phyloP scores from a whole-genome alignment of 2,797 vertebrate genomes.

The Syngnathus acus region DNA sequence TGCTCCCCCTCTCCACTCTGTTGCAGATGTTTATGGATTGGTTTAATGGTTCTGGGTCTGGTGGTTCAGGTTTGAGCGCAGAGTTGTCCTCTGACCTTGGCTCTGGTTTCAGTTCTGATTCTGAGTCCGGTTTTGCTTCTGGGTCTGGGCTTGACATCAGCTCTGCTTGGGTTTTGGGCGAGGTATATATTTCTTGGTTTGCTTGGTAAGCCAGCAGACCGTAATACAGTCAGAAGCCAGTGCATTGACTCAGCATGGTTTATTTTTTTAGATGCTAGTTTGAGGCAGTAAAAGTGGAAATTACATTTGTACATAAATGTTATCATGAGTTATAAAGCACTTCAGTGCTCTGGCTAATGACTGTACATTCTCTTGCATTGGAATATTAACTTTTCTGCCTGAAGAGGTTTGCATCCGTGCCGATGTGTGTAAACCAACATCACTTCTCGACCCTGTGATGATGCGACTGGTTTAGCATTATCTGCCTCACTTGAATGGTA shows the following conservation, averaged over 20 bases:
- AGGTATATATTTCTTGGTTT: constrained; percentile 56
- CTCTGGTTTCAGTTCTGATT: constrained; percentile 41
- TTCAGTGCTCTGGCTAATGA: background rate
- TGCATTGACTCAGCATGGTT: constrained; percentile 19
- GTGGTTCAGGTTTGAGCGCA: constrained; percentile 47
- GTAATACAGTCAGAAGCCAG: constrained; percentile 36
- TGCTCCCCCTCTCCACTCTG: constrained; percentile 20
- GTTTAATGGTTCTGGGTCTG: constrained; percentile 64
- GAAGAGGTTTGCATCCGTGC: background rate
- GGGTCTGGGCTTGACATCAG: constrained; percentile 46
- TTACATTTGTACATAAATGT: background rate
- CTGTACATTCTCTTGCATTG: background rate
- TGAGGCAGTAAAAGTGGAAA: background rate
- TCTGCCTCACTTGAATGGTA: constrained; percentile 4
- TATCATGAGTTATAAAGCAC: background rate
- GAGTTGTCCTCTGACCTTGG: constrained; percentile 32
- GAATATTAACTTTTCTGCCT: background rate
- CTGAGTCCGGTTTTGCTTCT: constrained; percentile 38
- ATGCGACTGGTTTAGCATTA: background rate
- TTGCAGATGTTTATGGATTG: constrained; percentile 66
- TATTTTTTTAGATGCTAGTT: background rate
- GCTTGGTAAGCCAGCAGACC: constrained; percentile 28
- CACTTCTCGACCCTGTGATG: background rate
- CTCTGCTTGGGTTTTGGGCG: constrained; percentile 52
- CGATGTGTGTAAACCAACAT: background rate